Evolutionary conservation across 2,113 vertebrate genomes (phyloP), one percentile per base, ranked within the genome.

Genomic region (Sterrhoptilus dennistouni): DNA sequence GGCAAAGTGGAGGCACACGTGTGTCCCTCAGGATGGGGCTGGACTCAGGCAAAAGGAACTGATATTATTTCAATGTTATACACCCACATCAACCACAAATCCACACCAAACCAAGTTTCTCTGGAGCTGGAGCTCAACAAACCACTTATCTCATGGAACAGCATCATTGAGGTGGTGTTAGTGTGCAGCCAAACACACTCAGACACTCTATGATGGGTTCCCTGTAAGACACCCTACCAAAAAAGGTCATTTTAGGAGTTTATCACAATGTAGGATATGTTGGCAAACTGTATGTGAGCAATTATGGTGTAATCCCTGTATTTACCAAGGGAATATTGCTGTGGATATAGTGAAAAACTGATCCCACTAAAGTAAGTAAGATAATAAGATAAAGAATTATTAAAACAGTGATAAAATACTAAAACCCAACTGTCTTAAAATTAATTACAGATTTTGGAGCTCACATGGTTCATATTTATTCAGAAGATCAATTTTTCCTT

Each of bases 391-490:
- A 40, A 71, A 40, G 4, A 16, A 40, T 29, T 3, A 4, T 29
- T 60, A 28, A 9, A 53, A 77, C 5, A 35, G 9, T 7, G 13
- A 31, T 17, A 36, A 69, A 86, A 61, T n/a, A 77, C 11, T 42
- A 45, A 69, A 85, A 14, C 8, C 3, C 5, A 12, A 24, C 9
- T 20, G 16, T 19, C 63, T 53, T 28, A 2, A 24, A 70, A 57
- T 6, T 23, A 53, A 35, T 57, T 21, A 10, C 12, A 33, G 18
- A 25, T 54, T 54, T 63, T 70, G 71, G 23, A 47, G 13, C 5
- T 82, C 61, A 36, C 4, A 12, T 0, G 1, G 16, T 10, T 60
- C n/a, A 14, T 14, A 28, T 11, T 29, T 0, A 13, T 33, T 49
- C 63, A 54, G 66, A 64, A 50, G 24, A 20, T 12, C 11, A 12